These are phyloP conservation scores for Caenorhabditis panamensis DNA, from an alignment of 2,888 invertebrate genomes.

Conservation along the genomic window DNA sequence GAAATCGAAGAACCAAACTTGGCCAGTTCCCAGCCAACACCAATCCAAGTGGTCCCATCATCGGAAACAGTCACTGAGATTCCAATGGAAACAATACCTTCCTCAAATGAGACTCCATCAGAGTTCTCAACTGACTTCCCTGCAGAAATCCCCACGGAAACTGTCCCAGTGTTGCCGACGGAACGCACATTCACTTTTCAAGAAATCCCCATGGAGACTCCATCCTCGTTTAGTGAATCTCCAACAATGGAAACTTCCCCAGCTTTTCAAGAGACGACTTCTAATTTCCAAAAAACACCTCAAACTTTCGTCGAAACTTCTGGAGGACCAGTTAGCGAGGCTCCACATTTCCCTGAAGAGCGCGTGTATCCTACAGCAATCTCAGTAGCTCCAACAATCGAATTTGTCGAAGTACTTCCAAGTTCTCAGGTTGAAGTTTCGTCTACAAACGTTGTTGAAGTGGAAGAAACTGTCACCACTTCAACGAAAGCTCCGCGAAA, in stretches of 20 bases:
- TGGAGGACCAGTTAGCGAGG: constrained; percentile 10
- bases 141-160: constrained; percentile 19
- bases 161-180: background rate
- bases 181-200: constrained; percentile 5
- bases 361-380: constrained; percentile 30
- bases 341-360: constrained; percentile 22
- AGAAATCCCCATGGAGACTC: constrained; percentile 5
- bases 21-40: constrained; percentile 9
- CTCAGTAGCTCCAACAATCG: constrained; percentile 22
- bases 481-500: constrained; percentile 36
- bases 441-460: constrained; percentile 14
- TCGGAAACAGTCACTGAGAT: constrained; percentile 41
- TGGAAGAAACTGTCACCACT: constrained; percentile 30
- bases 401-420: constrained; percentile 36
- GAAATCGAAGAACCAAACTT: constrained; percentile 26
- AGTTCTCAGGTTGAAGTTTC: constrained; percentile 46
- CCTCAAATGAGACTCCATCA: constrained; percentile 19
- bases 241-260: background rate
- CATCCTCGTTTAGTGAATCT: background rate
- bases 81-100: constrained; percentile 23
- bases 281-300: background rate
- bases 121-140: background rate
- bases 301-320: constrained; percentile 28
- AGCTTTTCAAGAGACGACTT: background rate
- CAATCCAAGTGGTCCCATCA: constrained; percentile 39